phyloP scores from a whole-genome alignment of 2,797 vertebrate species.

The Silurus lanzhouensis region DNA sequence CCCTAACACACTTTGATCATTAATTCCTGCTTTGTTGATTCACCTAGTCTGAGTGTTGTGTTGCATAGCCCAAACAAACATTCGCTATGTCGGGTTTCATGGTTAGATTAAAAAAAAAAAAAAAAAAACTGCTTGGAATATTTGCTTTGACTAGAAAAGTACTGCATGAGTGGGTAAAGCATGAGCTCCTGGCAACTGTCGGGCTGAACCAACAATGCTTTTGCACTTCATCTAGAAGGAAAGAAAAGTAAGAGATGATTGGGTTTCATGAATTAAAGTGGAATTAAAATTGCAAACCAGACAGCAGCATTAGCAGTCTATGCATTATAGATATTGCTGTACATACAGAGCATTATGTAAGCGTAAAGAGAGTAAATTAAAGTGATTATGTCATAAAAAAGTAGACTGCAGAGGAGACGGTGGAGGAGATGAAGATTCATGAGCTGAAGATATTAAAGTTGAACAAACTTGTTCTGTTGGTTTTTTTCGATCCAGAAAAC shows the following conservation, averaged over 20 bases:
- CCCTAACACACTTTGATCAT: constrained; percentile 16
- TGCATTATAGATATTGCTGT: constrained; percentile 16
- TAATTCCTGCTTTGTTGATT: constrained; percentile 3
- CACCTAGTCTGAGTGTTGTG: constrained; percentile 32
- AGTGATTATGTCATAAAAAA: constrained; percentile 10
- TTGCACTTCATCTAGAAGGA: constrained; percentile 30
- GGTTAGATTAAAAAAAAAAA: constrained; percentile 39
- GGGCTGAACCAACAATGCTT: constrained; percentile 35
- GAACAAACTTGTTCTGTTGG: not conserved
- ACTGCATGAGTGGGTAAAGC: constrained; percentile 63
- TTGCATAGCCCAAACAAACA: constrained; percentile 54
- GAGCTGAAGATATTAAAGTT: constrained; percentile 1
- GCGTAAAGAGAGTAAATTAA: constrained; percentile 28
- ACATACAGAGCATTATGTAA: constrained; percentile 17
- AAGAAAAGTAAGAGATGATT: constrained; percentile 23
- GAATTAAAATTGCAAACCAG: constrained; percentile 40
- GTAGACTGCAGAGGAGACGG: constrained; percentile 19
- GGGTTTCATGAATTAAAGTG: constrained; percentile 35
- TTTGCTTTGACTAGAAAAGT: constrained; percentile 66
- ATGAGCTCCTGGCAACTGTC: constrained; percentile 54
- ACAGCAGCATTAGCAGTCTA: constrained; percentile 29
- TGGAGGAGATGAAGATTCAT: not conserved
- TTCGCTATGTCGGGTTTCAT: constrained; percentile 67
- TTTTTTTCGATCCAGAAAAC: not conserved
- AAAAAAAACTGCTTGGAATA: constrained; percentile 66